These are phyloP conservation scores for Dastarcus helophoroides DNA, from an alignment of 2,888 invertebrate species.

Conservation along the genomic window DNA sequence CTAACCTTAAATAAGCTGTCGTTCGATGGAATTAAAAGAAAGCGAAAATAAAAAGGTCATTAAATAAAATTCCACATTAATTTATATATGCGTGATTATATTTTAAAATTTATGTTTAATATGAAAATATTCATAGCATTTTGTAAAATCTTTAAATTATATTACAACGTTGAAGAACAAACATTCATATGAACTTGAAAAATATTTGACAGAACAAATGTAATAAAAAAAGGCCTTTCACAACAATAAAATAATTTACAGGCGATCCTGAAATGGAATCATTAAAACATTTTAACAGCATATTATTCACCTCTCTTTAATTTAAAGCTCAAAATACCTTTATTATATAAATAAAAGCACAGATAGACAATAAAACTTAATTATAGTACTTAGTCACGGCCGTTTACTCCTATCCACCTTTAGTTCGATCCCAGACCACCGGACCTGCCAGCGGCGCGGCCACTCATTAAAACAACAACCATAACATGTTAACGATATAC, in stretches of 20 bases:
- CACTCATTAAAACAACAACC: constrained; percentile 35
- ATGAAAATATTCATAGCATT: constrained; percentile 38
- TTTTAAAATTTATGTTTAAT: constrained; percentile 36
- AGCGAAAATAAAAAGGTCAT: constrained; percentile 11
- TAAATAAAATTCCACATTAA: constrained; percentile 29
- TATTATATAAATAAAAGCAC: constrained; percentile 35
- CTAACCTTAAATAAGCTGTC: constrained; percentile 1
- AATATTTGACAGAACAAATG: constrained; percentile 27
- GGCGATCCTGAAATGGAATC: constrained; percentile 31
- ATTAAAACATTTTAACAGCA: constrained; percentile 31
- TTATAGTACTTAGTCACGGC: constrained; percentile 27
- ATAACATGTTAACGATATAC: constrained; percentile 37
- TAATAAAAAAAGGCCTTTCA: constrained; percentile 32
- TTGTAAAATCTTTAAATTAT: constrained; percentile 35
- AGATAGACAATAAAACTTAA: constrained; percentile 34
- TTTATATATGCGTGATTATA: constrained; percentile 37
- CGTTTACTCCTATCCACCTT: constrained; percentile 33
- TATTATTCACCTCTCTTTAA: constrained; percentile 35
- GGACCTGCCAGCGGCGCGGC: constrained; percentile 24
- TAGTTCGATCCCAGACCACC: constrained; percentile 27
- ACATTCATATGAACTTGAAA: constrained; percentile 28
- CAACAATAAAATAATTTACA: constrained; percentile 33
- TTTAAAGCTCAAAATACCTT: constrained; percentile 36
- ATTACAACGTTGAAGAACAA: constrained; percentile 36
- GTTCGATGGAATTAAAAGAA: constrained; percentile 5